A percentile compares a stretch with the other conserved stretches of the same genome.
Evolutionary conservation across 2,113 vertebrate species (phyloP).

Genomic region (Acanthochromis polyacanthus): DNA sequence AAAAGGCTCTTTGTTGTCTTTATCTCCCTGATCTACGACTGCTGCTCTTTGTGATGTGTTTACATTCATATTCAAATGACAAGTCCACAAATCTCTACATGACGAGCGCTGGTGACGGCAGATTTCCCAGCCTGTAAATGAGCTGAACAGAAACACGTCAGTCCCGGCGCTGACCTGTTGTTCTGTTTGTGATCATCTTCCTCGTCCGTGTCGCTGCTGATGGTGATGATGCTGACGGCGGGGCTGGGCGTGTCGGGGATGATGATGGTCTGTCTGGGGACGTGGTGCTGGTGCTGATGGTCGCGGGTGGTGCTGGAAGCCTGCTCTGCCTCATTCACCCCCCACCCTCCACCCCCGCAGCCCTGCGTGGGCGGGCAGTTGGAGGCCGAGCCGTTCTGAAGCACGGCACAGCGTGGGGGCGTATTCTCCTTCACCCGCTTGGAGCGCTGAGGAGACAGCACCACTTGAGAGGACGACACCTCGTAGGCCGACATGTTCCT

Average conservation of each 20-base stretch:
- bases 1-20: neutral
- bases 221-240: slow-evolving; percentile 98
- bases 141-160: neutral
- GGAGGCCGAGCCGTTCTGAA: slow-evolving; percentile 88
- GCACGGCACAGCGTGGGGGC: slow-evolving; percentile 93
- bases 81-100: slow-evolving; percentile 1
- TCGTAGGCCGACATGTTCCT: slow-evolving; percentile 94
- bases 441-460: slow-evolving; percentile 94
- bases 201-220: slow-evolving; percentile 99
- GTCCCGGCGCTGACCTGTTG: slow-evolving; percentile 86
- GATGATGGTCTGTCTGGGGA: slow-evolving; percentile 93
- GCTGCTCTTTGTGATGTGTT: neutral
- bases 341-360: slow-evolving; percentile 88
- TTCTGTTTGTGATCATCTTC: slow-evolving; percentile 96
- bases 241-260: slow-evolving; percentile 99
- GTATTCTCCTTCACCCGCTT: slow-evolving; percentile 99
- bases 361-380: slow-evolving; percentile 86
- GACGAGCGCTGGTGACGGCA: neutral
- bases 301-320: slow-evolving; percentile 88
- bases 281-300: slow-evolving; percentile 90
- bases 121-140: neutral
- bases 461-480: slow-evolving; percentile 92
- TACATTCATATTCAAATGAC: neutral
- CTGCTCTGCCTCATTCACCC: slow-evolving; percentile 87
- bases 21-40: neutral